Conservation (phyloP, 2,113 vertebrate genomes). For the Galemys pyrenaicus region DNA sequence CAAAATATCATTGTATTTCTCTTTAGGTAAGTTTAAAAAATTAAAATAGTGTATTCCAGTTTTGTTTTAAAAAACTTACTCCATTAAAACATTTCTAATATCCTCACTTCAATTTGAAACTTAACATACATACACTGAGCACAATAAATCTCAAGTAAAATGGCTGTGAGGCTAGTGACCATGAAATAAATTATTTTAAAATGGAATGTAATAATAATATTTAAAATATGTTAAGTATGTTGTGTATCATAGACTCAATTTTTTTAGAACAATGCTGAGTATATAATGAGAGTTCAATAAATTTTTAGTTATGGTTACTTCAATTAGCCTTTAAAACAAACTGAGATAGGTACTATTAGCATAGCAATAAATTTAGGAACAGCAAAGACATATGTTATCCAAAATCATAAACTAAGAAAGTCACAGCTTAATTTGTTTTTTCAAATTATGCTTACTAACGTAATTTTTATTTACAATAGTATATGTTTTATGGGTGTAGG, state of each 20-base stretch:
- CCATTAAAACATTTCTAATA: background rate
- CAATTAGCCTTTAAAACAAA: background rate
- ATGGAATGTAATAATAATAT: background rate
- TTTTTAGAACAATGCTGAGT: background rate
- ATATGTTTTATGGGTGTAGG: too few species aligned
- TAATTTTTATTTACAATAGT: too few species aligned
- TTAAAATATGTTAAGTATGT: background rate
- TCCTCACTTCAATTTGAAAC: background rate
- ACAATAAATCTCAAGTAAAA: background rate
- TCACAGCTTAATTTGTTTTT: too few species aligned
- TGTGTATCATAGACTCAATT: background rate
- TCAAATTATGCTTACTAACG: too few species aligned
- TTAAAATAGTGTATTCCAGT: background rate
- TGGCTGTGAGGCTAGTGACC: background rate
- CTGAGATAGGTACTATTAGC: background rate
- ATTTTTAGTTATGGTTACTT: conserved; percentile 3
- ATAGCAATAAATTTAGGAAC: background rate
- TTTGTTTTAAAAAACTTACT: background rate
- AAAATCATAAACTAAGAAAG: conserved; percentile 23
- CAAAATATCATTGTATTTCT: background rate
- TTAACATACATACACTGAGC: background rate
- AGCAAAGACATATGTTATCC: background rate
- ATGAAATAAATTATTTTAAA: conserved; percentile 28
- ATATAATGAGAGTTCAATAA: background rate
- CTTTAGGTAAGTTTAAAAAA: background rate